Evolutionary conservation across 2,888 invertebrate species (phyloP).

Genomic region (Perdita meconis): DNA sequence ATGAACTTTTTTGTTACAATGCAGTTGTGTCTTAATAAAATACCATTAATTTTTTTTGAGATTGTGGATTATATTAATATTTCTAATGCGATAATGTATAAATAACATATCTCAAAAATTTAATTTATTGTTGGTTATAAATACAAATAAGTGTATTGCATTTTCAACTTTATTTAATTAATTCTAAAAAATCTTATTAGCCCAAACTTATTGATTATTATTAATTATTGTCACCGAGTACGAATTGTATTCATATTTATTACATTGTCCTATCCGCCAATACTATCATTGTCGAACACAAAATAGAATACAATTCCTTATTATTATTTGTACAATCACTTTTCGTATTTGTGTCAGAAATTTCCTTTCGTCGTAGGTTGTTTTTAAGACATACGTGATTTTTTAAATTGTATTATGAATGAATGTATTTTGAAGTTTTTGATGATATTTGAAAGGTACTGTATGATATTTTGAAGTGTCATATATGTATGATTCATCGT

Average conservation of each 20-base stretch:
- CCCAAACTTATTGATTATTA: constrained; percentile 47
- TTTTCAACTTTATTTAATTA: constrained; percentile 18
- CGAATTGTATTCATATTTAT: constrained; percentile 49
- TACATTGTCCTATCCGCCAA: constrained; percentile 38
- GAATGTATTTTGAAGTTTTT: constrained; percentile 45
- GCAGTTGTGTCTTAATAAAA: constrained; percentile 8
- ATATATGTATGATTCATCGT: constrained; percentile 36
- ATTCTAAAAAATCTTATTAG: constrained; percentile 32
- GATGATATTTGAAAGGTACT: constrained; percentile 32
- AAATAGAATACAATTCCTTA: constrained; percentile 50
- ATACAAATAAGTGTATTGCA: background rate
- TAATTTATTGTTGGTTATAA: constrained; percentile 16
- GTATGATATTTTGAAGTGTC: constrained; percentile 39
- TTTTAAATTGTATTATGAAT: constrained; percentile 58
- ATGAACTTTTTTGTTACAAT: constrained; percentile 20
- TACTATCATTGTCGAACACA: constrained; percentile 38
- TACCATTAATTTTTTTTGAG: background rate
- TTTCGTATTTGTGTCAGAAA: constrained; percentile 41
- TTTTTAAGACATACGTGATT: constrained; percentile 57
- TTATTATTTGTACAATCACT: constrained; percentile 46
- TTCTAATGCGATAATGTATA: background rate
- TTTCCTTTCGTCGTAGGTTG: constrained; percentile 47
- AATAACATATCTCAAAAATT: constrained; percentile 3
- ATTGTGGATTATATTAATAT: background rate
- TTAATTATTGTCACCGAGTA: constrained; percentile 42